Evolutionary conservation across 2,888 invertebrate genomes (phyloP).

Genomic region (Xylota sylvarum): DNA sequence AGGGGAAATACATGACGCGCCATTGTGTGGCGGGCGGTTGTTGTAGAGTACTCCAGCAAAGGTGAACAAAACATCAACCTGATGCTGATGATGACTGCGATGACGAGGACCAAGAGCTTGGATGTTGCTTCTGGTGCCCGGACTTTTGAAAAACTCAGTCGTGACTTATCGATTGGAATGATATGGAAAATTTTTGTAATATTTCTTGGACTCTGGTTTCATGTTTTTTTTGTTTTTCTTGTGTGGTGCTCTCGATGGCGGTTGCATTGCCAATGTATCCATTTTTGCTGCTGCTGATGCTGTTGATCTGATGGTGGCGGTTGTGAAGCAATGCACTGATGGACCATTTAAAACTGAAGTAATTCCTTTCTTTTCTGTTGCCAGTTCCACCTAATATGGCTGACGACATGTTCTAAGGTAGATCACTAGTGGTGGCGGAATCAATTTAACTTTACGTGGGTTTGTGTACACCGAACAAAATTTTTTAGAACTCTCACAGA

Average conservation of each 20-base stretch:
- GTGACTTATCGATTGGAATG: conserved; percentile 85
- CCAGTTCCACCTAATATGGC: conserved; percentile 59
- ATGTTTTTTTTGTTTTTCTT: background rate
- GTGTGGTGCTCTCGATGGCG: conserved; percentile 48
- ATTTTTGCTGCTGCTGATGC: conserved; percentile 11
- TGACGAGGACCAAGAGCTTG: conserved; percentile 48
- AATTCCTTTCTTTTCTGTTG: conserved; percentile 21
- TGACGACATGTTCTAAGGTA: conserved; percentile 48
- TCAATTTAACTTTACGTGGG: conserved; percentile 31
- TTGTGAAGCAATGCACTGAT: conserved; percentile 50
- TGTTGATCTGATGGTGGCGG: conserved; percentile 56
- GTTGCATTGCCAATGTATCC: conserved; percentile 42
- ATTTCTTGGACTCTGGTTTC: conserved; percentile 79
- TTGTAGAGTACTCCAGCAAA: conserved; percentile 40
- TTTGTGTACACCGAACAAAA: conserved; percentile 29
- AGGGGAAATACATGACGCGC: conserved; percentile 70
- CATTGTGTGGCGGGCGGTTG: conserved; percentile 75
- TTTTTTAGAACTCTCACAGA: background rate
- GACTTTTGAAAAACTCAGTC: conserved; percentile 79
- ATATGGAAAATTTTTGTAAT: conserved; percentile 84
- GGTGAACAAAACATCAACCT: conserved; percentile 73
- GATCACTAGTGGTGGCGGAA: conserved; percentile 42
- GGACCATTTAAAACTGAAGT: conserved; percentile 58
- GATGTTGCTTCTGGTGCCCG: conserved; percentile 45
- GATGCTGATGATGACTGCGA: conserved; percentile 40